These are phyloP conservation scores for Dasysyrphus tricinctus DNA, from an alignment of 2,888 invertebrate genomes.

Conservation along the genomic window DNA sequence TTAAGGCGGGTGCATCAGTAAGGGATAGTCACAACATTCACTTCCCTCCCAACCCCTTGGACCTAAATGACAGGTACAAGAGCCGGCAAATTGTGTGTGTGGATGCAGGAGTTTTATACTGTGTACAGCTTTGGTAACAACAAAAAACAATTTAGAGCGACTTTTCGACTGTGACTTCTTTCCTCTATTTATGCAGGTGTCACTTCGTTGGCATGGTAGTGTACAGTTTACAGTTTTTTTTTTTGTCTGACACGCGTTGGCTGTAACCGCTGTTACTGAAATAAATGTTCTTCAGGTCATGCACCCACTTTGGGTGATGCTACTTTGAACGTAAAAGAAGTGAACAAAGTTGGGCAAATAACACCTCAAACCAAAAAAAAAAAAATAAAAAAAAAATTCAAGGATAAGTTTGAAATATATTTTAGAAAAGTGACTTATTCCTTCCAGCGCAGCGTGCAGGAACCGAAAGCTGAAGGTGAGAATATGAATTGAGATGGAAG, in stretches of 20 bases:
- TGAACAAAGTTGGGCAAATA: slow-evolving; percentile 5
- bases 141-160: slow-evolving; percentile 62
- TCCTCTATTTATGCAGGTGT: slow-evolving; percentile 72
- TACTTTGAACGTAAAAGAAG: slow-evolving; percentile 2
- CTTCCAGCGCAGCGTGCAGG: neutral
- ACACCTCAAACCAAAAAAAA: neutral
- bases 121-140: slow-evolving; percentile 15
- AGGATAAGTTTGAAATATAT: slow-evolving; percentile 51
- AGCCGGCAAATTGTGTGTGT: slow-evolving; percentile 55
- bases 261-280: slow-evolving; percentile 71
- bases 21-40: neutral
- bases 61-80: slow-evolving; percentile 46
- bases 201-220: slow-evolving; percentile 48
- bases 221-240: slow-evolving; percentile 6
- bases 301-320: slow-evolving; percentile 71
- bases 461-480: slow-evolving; percentile 15
- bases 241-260: slow-evolving; percentile 62
- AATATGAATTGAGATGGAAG: slow-evolving; percentile 21
- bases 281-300: slow-evolving; percentile 72
- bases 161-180: slow-evolving; percentile 72
- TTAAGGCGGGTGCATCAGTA: neutral
- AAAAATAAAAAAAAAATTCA: slow-evolving; percentile 12
- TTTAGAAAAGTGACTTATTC: slow-evolving; percentile 49
- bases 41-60: neutral
- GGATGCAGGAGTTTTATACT: slow-evolving; percentile 1